Evolutionary conservation across 1,140 invertebrate genomes (phyloP).

Genomic region (Yoshiicerus persimilis): DNA sequence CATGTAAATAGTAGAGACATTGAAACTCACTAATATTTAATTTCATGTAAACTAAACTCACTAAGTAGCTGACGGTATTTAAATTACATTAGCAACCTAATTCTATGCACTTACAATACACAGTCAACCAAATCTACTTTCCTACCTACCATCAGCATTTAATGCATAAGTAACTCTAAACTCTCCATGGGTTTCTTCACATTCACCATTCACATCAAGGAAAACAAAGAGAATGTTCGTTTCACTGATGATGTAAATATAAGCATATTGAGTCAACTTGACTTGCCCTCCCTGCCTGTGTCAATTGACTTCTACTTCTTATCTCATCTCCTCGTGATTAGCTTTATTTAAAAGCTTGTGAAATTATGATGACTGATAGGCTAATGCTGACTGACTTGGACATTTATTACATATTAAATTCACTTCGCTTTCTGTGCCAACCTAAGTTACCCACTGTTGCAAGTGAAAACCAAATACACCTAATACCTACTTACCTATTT

Average conservation of each 20-base stretch:
- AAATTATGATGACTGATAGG: slow-evolving; percentile 20
- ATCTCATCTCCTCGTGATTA: neutral
- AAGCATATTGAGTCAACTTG: neutral
- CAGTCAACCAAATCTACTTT: too few relatives aligned
- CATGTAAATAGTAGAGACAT: neutral
- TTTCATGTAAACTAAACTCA: too few relatives aligned
- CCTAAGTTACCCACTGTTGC: neutral
- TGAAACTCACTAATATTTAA: neutral
- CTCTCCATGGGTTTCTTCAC: too few relatives aligned
- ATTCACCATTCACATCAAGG: neutral
- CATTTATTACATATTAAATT: slow-evolving; percentile 12
- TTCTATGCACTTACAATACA: too few relatives aligned
- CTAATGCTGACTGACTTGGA: slow-evolving; percentile 3
- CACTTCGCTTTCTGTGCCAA: neutral
- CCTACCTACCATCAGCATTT: too few relatives aligned
- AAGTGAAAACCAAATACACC: neutral
- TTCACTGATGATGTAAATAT: neutral
- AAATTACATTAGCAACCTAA: too few relatives aligned
- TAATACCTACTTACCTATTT: neutral
- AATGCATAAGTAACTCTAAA: too few relatives aligned
- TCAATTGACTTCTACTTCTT: slow-evolving; percentile 1
- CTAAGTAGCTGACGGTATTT: too few relatives aligned
- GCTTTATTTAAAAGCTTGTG: neutral
- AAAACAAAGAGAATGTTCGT: neutral
- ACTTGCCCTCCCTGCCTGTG: neutral